Base-by-base conservation (phyloP, 2,888 invertebrate genomes). In the Nomada fabriciana region DNA sequence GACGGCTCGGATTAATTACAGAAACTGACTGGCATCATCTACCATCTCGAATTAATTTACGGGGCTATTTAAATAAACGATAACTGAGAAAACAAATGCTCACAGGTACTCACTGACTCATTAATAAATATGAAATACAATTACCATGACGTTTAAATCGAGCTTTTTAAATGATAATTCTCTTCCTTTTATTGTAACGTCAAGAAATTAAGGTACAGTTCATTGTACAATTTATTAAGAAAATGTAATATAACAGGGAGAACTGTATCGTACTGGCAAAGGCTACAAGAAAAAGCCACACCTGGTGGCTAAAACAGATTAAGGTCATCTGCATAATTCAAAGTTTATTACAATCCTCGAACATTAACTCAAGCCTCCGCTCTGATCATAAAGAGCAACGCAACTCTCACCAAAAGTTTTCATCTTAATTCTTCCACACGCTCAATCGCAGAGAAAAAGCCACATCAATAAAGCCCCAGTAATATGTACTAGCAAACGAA, bases 1-100 rank as follows among this genome's bases (percentile, higher is more conserved):
- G 29, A 20, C 29, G 47, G 23, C 67, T 3, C 52, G 78, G 67
- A 80, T 78, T 64, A 69, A 78, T 68, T 68, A 52, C 23, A 29
- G 57, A 61, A 70, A 76, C 60, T 25, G 13, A 68, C 61, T 61
- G 52, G 36, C 43, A 4, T 2, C 29, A 2, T 25, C 29, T 23
- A 18, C n/a, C n/a, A 47, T 20, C 18, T 29, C 5, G 55, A 61
- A 61, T 67, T 59, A 76, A 64, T 70, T 43, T 20, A 68, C 20
- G 42, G 36, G 25, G 1, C 15, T 0, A 1, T n/a, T 36, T 64
- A 53, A 60, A 55, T 61, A 15, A 25, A 9, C 29, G 7, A 9
- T 61, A 20, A 1, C n/a, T 15, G 36, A 59, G 15, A 18, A 36
- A 23, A 25, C 53, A 9, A 10, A 47, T 61, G 2, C 7, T 11